These are phyloP conservation scores for Streptopelia turtur DNA, from an alignment of 2,797 vertebrate genomes.

Conservation along the genomic window DNA sequence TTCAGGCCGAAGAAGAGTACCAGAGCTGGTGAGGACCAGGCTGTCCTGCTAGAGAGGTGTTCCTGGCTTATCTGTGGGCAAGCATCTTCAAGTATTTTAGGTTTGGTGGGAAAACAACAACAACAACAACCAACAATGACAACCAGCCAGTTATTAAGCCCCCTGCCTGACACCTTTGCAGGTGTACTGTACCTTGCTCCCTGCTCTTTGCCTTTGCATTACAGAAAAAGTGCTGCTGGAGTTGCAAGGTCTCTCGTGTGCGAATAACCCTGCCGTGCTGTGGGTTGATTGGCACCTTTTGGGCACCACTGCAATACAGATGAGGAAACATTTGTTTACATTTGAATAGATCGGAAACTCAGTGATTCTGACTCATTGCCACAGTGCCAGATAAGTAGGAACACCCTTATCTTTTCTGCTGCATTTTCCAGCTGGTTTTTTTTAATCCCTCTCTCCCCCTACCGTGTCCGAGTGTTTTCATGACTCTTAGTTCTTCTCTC, in stretches of 20 bases:
- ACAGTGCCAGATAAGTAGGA: background rate
- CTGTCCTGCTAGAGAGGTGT: background rate
- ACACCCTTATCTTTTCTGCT: slow-evolving; percentile 42
- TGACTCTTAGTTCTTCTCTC: background rate
- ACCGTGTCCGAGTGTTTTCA: background rate
- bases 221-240: background rate
- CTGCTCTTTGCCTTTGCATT: background rate
- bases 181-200: background rate
- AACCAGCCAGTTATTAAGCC: background rate
- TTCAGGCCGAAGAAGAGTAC: background rate
- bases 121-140: background rate
- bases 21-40: background rate
- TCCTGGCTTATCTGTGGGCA: background rate
- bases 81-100: background rate
- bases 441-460: background rate
- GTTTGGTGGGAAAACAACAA: background rate
- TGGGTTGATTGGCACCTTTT: background rate
- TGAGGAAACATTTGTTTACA: slow-evolving; percentile 43
- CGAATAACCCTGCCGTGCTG: background rate
- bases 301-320: slow-evolving; percentile 13
- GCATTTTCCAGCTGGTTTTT: background rate
- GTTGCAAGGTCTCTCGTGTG: background rate
- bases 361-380: slow-evolving; percentile 41
- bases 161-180: background rate
- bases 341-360: slow-evolving; percentile 50